Conservation (phyloP, 2,113 vertebrate species). For the Hystrix brachyura region DNA sequence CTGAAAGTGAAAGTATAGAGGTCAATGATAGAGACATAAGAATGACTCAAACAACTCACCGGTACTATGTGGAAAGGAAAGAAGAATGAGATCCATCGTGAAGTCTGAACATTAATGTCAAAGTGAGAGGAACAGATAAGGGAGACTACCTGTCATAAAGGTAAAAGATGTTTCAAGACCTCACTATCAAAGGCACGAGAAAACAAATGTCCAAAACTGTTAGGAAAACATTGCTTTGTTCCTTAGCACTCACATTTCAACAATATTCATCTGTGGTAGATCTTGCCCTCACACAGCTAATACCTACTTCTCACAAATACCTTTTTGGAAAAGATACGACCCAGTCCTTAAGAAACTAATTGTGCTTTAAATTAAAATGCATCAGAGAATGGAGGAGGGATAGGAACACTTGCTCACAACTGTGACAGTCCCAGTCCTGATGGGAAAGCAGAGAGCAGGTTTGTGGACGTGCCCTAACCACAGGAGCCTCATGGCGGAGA, state of each 20-base stretch:
- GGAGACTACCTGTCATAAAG: background rate
- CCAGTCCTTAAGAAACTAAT: background rate
- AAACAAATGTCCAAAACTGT: background rate
- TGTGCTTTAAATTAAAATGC: background rate
- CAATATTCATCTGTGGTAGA: background rate
- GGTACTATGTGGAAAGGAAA: background rate
- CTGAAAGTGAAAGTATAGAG: background rate
- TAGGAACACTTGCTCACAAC: slow-evolving; percentile 45
- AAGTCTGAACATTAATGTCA: background rate
- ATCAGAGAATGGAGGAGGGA: background rate
- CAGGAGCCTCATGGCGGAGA: background rate
- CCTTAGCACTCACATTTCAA: background rate
- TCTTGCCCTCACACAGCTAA: background rate
- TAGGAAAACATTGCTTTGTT: background rate
- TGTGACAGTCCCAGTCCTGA: slow-evolving; percentile 3
- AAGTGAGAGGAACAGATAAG: background rate
- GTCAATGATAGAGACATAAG: background rate
- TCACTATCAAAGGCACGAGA: background rate
- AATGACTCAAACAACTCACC: background rate
- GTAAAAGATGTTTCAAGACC: background rate
- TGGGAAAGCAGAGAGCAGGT: slow-evolving; percentile 38
- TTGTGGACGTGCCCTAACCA: background rate
- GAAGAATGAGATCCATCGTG: background rate
- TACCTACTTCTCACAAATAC: background rate
- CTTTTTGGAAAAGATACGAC: background rate